Evolutionary conservation across 2,888 invertebrate genomes (phyloP), one percentile per base, ranked within the genome.

Genomic region (Amaurobius ferox): DNA sequence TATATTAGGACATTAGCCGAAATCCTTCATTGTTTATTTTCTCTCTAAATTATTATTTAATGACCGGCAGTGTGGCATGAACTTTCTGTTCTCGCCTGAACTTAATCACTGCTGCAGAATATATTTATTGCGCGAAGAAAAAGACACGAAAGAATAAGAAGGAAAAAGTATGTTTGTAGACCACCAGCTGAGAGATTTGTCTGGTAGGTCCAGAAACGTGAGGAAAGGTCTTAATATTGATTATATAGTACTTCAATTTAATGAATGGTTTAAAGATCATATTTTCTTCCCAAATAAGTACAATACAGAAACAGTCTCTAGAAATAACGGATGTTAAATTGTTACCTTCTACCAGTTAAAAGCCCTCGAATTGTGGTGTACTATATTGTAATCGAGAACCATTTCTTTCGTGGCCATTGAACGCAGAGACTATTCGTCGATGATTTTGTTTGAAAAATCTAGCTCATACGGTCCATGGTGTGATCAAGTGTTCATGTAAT

Each of bases 181-280:
- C 55, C 55, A 55, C 55, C 55, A 55, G 55, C 55, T 6, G 16
- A 55, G 55, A n/a, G 23, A 7, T 35, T 35, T 23, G 23, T 55
- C 5, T 55, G 23, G 55, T 55, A 23, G 55, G 2, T 23, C 44
- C 5, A 55, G 16, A 55, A 55, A 55, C 55, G 55, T 55, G 55
- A 55, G 23, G 23, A 55, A 55, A 55, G 55, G 55, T 55, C 23
- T 23, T 5, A 55, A 55, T 55, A 55, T 55, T 55, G 55, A 55
- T 55, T 55, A 55, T 11, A n/a, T n/a, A n/a, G 23, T 11, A 23
- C 23, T 23, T 19, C 55, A 55, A 6, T 55, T 55, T 55, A 55
- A 55, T 55, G 55, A 55, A 23, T 23, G 55, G 55, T 23, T 55
- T 55, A 1, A 16, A 9, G 44, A 16, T 1, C 23, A 23, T 55